Conservation (phyloP, 2,113 vertebrate genomes). For the Hippocampus zosterae region DNA sequence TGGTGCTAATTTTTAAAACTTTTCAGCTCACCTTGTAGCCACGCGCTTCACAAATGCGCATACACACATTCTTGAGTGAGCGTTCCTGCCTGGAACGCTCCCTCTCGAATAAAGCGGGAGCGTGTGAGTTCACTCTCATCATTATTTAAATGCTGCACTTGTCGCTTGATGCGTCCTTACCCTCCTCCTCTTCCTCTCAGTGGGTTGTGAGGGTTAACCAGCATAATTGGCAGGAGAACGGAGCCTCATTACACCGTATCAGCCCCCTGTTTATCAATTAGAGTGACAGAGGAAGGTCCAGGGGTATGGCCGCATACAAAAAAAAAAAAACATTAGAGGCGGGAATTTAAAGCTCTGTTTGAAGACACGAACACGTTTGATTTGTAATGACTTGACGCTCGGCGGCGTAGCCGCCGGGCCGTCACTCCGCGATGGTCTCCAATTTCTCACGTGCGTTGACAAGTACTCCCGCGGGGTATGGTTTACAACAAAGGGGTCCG, state of each 20-base stretch:
- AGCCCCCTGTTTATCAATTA: conserved; percentile 67
- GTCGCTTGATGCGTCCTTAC: conserved; percentile 45
- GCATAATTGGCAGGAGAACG: conserved; percentile 61
- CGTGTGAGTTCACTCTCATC: conserved; percentile 21
- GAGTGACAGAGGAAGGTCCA: conserved; percentile 56
- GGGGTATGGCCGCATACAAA: conserved; percentile 20
- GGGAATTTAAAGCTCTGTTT: background rate
- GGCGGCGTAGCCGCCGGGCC: conserved; percentile 53
- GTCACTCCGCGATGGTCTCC: conserved; percentile 57
- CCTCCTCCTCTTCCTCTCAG: conserved; percentile 26
- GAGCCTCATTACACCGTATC: conserved; percentile 66
- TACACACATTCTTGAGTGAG: too few species aligned
- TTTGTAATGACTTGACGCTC: conserved; percentile 66
- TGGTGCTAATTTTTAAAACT: background rate
- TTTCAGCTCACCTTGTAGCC: background rate
- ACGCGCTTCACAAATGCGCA: background rate
- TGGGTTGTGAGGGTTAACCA: conserved; percentile 67
- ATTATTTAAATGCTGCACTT: conserved; percentile 60
- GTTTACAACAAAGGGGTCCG: conserved; percentile 62
- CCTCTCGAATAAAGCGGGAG: background rate
- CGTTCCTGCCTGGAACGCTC: background rate
- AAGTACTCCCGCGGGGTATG: conserved; percentile 60
- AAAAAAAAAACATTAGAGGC: conserved; percentile 26
- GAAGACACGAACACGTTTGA: conserved; percentile 54
- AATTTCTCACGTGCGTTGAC: conserved; percentile 67